Evolutionary conservation across 2,113 vertebrate species (phyloP).

Genomic region (Triplophysa rosa): DNA sequence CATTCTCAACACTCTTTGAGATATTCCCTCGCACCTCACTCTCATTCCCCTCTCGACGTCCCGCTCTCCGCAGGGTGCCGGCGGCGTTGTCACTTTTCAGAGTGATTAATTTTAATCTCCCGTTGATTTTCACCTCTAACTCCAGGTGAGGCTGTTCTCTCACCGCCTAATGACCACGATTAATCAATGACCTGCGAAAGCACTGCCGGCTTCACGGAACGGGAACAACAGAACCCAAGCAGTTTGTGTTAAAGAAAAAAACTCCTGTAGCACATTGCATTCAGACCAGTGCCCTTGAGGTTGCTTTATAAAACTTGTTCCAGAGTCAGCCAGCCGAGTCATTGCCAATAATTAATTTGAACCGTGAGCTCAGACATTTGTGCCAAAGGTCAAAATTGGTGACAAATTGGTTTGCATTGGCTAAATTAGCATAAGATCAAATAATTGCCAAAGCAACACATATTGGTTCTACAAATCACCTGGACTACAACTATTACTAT

Average conservation of each 20-base stretch:
- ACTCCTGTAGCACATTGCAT: background rate
- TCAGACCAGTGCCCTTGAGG: slow-evolving; percentile 39
- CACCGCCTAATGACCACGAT: slow-evolving; percentile 67
- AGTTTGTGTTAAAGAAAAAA: background rate
- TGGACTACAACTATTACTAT: no score
- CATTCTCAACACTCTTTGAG: background rate
- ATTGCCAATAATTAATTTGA: slow-evolving; percentile 30
- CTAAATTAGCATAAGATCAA: background rate
- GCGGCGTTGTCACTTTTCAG: slow-evolving; percentile 47
- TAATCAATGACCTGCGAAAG: slow-evolving; percentile 60
- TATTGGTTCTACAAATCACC: background rate
- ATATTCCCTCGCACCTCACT: slow-evolving; percentile 2
- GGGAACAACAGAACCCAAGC: background rate
- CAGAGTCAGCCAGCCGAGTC: slow-evolving; percentile 31
- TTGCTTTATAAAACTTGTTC: slow-evolving; percentile 22
- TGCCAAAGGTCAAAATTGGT: background rate
- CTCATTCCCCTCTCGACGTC: slow-evolving; percentile 6
- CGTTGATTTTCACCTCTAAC: slow-evolving; percentile 57
- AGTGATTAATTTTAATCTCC: slow-evolving; percentile 68
- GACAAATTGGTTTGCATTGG: slow-evolving; percentile 9
- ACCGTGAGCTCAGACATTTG: slow-evolving; percentile 17
- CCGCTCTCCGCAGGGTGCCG: background rate
- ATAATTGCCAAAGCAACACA: background rate
- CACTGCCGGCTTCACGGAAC: slow-evolving; percentile 18
- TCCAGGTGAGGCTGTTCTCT: slow-evolving; percentile 70